Conservation (phyloP, 2,888 invertebrate species). For the Leucoma salicis region DNA sequence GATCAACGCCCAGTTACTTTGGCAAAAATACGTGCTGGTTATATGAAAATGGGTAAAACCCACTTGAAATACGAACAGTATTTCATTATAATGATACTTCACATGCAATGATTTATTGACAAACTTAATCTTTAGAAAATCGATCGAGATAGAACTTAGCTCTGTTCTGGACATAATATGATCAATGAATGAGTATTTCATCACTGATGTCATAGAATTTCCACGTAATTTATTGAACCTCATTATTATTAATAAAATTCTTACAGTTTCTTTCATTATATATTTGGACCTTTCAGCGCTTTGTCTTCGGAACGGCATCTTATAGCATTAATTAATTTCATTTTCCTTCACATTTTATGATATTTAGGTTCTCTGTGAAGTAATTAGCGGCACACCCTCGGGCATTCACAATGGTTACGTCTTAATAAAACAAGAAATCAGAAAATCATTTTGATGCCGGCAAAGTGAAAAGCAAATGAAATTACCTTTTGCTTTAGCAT, state of each 20-base stretch:
- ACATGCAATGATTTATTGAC: background rate
- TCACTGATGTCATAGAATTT: too few relatives aligned
- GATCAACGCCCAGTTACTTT: slow-evolving; percentile 43
- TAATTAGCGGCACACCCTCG: slow-evolving; percentile 7
- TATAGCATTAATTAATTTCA: slow-evolving; percentile 24
- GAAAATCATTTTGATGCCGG: too few relatives aligned
- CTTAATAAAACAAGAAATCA: slow-evolving; percentile 46
- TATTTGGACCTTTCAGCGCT: background rate
- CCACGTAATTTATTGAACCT: background rate
- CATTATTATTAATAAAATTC: background rate
- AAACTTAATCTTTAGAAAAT: too few relatives aligned
- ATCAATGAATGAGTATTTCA: too few relatives aligned
- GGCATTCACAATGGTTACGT: slow-evolving; percentile 24
- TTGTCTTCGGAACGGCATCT: slow-evolving; percentile 12
- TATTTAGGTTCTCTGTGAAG: slow-evolving; percentile 15
- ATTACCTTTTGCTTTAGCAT: background rate
- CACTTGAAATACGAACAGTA: background rate
- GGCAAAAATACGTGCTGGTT: slow-evolving; percentile 54
- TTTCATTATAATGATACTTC: background rate
- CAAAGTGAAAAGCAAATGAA: background rate
- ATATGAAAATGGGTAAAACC: slow-evolving; percentile 40
- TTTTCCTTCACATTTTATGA: slow-evolving; percentile 14
- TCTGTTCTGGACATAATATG: too few relatives aligned
- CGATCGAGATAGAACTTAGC: too few relatives aligned
- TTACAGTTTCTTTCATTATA: background rate